Percentiles rank a stretch among this genome's conserved stretches.
These are phyloP conservation scores for Symphodus melops DNA, from an alignment of 2,113 vertebrate species.

Conservation along the genomic window DNA sequence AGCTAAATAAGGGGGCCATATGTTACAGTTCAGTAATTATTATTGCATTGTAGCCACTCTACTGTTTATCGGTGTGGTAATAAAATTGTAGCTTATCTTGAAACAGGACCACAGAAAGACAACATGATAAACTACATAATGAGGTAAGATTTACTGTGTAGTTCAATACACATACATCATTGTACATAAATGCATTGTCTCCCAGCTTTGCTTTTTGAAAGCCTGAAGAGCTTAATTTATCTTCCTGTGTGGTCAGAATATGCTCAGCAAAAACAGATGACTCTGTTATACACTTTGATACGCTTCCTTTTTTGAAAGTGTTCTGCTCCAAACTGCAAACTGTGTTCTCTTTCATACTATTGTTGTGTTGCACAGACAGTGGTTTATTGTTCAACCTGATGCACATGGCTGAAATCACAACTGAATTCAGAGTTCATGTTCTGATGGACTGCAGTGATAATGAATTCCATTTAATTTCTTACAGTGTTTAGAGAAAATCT, in stretches of 20 bases:
- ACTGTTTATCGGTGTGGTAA: not conserved
- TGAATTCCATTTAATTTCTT: not conserved
- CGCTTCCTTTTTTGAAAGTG: not conserved
- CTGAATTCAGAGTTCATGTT: not conserved
- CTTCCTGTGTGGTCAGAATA: conserved; percentile 22
- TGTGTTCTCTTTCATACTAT: conserved; percentile 13
- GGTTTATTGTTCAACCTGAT: conserved; percentile 8
- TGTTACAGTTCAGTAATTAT: not conserved
- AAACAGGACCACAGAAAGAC: not conserved
- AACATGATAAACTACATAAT: not conserved
- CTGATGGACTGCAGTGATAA: not conserved
- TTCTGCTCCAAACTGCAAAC: conserved; percentile 5
- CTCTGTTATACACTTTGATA: conserved; percentile 12
- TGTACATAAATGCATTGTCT: not conserved
- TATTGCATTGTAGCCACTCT: not conserved
- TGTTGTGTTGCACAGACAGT: conserved; percentile 12
- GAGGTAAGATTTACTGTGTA: not conserved
- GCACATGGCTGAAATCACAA: not conserved
- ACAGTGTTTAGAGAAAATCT: no score
- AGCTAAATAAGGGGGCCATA: not conserved
- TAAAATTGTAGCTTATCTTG: not conserved
- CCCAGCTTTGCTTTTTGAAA: not conserved
- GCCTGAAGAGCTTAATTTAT: conserved; percentile 2
- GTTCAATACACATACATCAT: not conserved
- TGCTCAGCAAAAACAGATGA: conserved; percentile 10